Evolutionary conservation across 1,140 invertebrate genomes (phyloP).

Genomic region (Liolophura sinensis): DNA sequence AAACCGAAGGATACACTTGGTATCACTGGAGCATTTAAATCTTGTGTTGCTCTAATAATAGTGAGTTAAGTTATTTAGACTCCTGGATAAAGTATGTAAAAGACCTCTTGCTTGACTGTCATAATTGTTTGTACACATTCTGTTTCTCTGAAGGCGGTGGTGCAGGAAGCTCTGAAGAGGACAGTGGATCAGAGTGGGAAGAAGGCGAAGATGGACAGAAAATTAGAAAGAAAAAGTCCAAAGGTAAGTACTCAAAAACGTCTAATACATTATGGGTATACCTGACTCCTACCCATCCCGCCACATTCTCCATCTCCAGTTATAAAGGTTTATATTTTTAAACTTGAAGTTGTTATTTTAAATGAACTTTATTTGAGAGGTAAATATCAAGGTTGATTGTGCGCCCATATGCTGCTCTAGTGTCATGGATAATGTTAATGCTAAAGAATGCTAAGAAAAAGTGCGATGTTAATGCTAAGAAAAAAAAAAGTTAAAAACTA

Average conservation of each 20-base stretch:
- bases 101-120: no score
- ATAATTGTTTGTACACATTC: neutral
- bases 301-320: neutral
- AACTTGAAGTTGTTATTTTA: no score
- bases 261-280: neutral
- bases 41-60: no score
- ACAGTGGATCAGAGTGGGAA: conserved; percentile 44
- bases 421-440: neutral
- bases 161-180: conserved; percentile 27
- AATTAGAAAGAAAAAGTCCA: conserved; percentile 38
- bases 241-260: conserved; percentile 14
- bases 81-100: no score
- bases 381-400: no score
- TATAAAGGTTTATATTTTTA: no score
- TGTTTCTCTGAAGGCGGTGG: neutral
- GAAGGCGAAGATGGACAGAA: conserved; percentile 47
- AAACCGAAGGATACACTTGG: no score
- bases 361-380: no score
- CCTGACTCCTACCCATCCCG: neutral
- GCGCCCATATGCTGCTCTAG: no score
- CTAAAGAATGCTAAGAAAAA: no score
- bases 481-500: neutral
- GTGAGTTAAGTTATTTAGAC: no score
- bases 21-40: no score
- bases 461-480: neutral